These are phyloP conservation scores for Aspiorhynchus laticeps DNA, from an alignment of 2,113 vertebrate species.

Conservation along the genomic window DNA sequence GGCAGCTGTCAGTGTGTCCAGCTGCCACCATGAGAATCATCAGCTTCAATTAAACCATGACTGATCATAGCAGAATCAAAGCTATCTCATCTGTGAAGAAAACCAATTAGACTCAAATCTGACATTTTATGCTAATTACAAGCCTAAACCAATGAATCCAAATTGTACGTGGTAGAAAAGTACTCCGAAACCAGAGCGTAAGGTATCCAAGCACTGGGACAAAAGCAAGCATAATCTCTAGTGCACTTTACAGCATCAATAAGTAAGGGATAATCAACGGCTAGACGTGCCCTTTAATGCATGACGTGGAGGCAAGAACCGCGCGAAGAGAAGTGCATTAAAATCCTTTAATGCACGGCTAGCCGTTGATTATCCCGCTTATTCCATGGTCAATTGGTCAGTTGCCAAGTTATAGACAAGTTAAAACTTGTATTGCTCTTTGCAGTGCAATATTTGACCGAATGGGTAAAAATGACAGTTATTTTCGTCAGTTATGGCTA, in stretches of 20 bases:
- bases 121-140: slow-evolving; percentile 12
- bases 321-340: no score
- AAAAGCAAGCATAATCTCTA: slow-evolving; percentile 51
- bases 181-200: slow-evolving; percentile 13
- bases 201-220: neutral
- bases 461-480: no score
- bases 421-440: no score
- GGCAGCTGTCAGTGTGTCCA: slow-evolving; percentile 15
- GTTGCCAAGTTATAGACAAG: no score
- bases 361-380: no score
- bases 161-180: neutral
- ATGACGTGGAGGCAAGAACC: no score
- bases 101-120: slow-evolving; percentile 21
- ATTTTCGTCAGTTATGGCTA: no score
- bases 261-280: no score
- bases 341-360: no score
- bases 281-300: no score
- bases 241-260: slow-evolving; percentile 71
- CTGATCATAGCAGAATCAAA: neutral
- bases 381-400: no score
- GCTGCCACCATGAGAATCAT: slow-evolving; percentile 17
- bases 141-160: neutral
- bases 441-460: no score
- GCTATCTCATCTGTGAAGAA: slow-evolving; percentile 21
- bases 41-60: slow-evolving; percentile 27